Evolutionary conservation across 2,797 vertebrate genomes (phyloP).

Genomic region (Capromys pilorides): DNA sequence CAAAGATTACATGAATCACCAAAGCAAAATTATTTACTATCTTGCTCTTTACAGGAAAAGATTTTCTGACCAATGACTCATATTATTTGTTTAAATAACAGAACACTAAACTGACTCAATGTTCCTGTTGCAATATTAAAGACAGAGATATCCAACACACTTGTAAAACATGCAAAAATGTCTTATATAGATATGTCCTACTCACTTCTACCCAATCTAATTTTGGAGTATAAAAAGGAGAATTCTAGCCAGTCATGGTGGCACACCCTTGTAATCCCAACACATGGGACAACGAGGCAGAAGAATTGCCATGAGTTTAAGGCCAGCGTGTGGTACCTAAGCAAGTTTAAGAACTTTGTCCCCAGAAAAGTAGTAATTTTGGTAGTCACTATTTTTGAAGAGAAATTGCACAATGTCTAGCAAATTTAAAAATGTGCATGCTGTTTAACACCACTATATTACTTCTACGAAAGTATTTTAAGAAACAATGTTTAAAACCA

Average conservation of each 20-base stretch:
- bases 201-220: background rate
- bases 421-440: background rate
- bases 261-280: no score
- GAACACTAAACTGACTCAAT: background rate
- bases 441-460: background rate
- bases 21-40: background rate
- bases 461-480: constrained; percentile 23
- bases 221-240: background rate
- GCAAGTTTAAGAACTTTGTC: no score
- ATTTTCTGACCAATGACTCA: background rate
- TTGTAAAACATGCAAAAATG: background rate
- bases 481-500: background rate
- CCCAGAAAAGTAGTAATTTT: background rate
- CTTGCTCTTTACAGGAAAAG: background rate
- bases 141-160: background rate
- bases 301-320: no score
- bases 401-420: background rate
- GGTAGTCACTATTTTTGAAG: background rate
- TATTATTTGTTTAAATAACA: background rate
- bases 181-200: background rate
- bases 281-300: no score
- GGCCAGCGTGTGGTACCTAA: no score
- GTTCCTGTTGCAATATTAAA: background rate
- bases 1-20: background rate
- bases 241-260: no score